These are phyloP conservation scores for Saxidomus purpurata DNA, from an alignment of 1,140 invertebrate genomes.

Conservation along the genomic window DNA sequence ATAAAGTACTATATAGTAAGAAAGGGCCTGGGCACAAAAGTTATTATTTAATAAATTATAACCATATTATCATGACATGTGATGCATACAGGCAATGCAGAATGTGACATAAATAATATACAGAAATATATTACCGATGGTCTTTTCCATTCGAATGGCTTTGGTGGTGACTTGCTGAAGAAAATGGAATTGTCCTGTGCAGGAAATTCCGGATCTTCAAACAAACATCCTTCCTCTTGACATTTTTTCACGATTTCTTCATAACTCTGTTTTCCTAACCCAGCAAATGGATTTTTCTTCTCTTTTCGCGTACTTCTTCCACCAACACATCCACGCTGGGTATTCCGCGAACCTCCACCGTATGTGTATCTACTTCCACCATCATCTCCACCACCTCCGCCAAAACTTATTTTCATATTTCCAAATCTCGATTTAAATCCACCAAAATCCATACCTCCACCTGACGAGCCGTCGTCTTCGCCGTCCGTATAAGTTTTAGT, in stretches of 20 bases:
- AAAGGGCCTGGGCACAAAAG: too few species aligned
- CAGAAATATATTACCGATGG: constrained; percentile 74
- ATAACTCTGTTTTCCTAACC: constrained; percentile 79
- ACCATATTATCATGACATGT: too few species aligned
- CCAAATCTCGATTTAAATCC: constrained; percentile 66
- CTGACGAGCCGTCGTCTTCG: constrained; percentile 66
- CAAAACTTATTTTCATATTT: constrained; percentile 72
- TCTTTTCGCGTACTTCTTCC: constrained; percentile 74
- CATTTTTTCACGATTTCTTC: constrained; percentile 81
- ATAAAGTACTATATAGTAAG: too few species aligned
- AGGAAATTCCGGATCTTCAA: constrained; percentile 85
- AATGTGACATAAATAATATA: neutral
- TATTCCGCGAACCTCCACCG: constrained; percentile 18
- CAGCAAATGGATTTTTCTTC: constrained; percentile 79
- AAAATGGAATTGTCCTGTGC: constrained; percentile 82
- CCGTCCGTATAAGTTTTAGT: constrained; percentile 79
- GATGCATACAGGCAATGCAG: too few species aligned
- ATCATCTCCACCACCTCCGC: constrained; percentile 65
- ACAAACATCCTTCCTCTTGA: constrained; percentile 79
- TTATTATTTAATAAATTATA: too few species aligned
- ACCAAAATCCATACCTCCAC: constrained; percentile 56
- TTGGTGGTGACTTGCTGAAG: constrained; percentile 77
- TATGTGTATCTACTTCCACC: constrained; percentile 58
- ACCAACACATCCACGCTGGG: constrained; percentile 68
- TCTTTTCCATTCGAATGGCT: constrained; percentile 83